These are phyloP conservation scores for Hirtodrosophila confusa DNA, from an alignment of 2,888 invertebrate genomes.

Conservation along the genomic window DNA sequence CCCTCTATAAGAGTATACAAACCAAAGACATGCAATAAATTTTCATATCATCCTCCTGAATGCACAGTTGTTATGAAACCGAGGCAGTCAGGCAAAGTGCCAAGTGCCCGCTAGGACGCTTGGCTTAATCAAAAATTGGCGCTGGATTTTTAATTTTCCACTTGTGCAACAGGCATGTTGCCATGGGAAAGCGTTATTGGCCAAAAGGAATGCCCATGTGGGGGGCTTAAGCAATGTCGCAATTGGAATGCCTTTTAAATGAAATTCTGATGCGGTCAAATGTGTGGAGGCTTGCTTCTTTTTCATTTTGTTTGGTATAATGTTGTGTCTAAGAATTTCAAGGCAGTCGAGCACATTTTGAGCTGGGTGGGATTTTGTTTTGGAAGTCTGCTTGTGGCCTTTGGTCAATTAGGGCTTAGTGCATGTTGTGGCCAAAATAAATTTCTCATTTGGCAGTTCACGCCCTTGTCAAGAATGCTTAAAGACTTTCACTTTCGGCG, in stretches of 20 bases:
- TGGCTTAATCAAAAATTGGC: neutral
- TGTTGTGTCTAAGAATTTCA: conserved; percentile 25
- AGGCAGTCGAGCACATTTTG: conserved; percentile 17
- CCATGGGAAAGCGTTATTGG: conserved; percentile 18
- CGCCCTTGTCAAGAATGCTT: conserved; percentile 39
- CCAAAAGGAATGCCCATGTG: conserved; percentile 26
- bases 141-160: conserved; percentile 7
- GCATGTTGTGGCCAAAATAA: conserved; percentile 17
- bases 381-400: neutral
- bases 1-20: neutral
- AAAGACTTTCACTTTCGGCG: conserved; percentile 67
- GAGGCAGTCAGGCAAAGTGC: conserved; percentile 14
- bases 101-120: neutral
- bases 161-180: conserved; percentile 3
- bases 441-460: conserved; percentile 8
- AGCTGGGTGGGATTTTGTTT: neutral
- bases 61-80: conserved; percentile 65
- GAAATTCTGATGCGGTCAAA: conserved; percentile 34
- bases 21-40: conserved; percentile 40
- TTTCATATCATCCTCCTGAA: conserved; percentile 56
- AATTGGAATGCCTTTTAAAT: conserved; percentile 32
- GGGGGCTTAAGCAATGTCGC: conserved; percentile 1
- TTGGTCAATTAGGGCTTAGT: conserved; percentile 19
- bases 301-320: too few relatives aligned
- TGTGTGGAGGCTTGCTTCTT: conserved; percentile 12